Conservation (phyloP, 2,113 vertebrate genomes). For the Litocranius walleri region DNA sequence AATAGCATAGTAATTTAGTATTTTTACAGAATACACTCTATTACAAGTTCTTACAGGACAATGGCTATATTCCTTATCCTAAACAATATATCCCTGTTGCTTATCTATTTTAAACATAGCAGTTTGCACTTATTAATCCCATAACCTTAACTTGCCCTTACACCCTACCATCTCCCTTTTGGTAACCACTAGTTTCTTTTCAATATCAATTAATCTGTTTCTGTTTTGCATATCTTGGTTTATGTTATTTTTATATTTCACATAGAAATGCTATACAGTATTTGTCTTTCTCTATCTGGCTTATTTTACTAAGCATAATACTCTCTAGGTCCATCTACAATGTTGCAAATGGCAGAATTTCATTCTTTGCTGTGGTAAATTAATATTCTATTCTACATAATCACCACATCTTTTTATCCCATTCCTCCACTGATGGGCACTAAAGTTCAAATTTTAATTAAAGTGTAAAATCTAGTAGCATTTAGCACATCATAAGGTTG, state of each 20-base stretch:
- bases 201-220: background rate
- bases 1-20: background rate
- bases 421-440: background rate
- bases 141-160: background rate
- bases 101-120: background rate
- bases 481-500: background rate
- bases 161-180: background rate
- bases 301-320: background rate
- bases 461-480: background rate
- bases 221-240: background rate
- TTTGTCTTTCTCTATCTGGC: background rate
- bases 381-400: background rate
- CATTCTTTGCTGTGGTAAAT: background rate
- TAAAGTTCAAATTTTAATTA: background rate
- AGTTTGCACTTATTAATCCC: background rate
- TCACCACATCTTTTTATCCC: background rate
- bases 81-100: background rate
- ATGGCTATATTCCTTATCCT: background rate
- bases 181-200: background rate
- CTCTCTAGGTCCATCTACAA: background rate
- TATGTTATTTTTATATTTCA: background rate
- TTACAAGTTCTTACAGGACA: background rate
- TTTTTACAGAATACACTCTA: background rate
- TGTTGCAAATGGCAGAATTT: background rate
- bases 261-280: background rate